Evolutionary conservation across 2,113 vertebrate genomes (phyloP).

Genomic region (Bos javanicus): DNA sequence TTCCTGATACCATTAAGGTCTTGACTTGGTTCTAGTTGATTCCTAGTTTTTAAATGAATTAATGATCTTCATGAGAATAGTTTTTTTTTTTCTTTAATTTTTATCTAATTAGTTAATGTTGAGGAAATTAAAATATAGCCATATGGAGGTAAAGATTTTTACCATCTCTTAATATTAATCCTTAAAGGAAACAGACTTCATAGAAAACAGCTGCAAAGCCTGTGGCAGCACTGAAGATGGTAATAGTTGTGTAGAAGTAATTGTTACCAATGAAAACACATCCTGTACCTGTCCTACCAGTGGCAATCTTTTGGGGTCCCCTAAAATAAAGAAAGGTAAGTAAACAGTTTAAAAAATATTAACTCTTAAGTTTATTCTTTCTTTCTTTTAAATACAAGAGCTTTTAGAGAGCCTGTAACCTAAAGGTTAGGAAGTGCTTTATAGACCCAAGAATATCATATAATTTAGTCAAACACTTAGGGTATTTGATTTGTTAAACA

Average conservation of each 20-base stretch:
- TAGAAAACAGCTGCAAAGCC: conserved; percentile 87
- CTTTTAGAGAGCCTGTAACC: neutral
- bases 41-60: neutral
- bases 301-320: conserved; percentile 86
- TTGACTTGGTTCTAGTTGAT: neutral
- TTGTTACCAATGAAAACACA: conserved; percentile 84
- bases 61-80: neutral
- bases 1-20: neutral
- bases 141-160: neutral
- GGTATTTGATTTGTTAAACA: conserved; percentile 14
- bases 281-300: conserved; percentile 90
- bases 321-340: conserved; percentile 92
- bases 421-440: conserved; percentile 22
- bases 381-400: neutral
- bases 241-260: conserved; percentile 84
- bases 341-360: neutral
- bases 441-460: neutral
- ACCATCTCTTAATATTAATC: conserved; percentile 27
- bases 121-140: conserved; percentile 33
- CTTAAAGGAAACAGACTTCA: conserved; percentile 87
- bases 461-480: neutral
- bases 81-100: neutral
- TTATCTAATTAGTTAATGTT: conserved; percentile 25
- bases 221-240: conserved; percentile 86
- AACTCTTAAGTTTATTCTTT: neutral